Evolutionary conservation across 2,888 invertebrate genomes (phyloP), one percentile per base, ranked within the genome.

Genomic region (Patella ulyssiponensis): DNA sequence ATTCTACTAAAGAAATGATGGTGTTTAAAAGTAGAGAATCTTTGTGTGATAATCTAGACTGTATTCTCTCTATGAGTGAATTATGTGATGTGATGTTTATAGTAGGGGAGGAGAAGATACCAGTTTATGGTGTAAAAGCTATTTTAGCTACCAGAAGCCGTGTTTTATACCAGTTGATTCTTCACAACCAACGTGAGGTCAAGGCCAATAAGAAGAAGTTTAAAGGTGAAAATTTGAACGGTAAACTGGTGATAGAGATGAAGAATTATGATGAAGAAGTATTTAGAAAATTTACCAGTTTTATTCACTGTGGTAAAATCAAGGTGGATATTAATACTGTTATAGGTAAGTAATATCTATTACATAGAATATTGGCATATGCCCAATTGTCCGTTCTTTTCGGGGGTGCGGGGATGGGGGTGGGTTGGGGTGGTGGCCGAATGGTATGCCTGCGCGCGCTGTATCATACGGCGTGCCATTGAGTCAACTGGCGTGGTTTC

Each of bases 291-390:
- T 64, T 64, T 20, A 64, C 23, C 3, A 64, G 64, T 64, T 64
- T 64, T 64, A 64, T 64, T 64, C 64, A 64, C 64, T 64, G 64
- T 64, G 64, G 64, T 64, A 64, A 64, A 64, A 23, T 64, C 23
- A 64, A 64, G 23, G 64, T 64, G 23, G 64, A 64, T 20, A 23
- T 64, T 4, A 2, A 12, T 23, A 23, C 64, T 23, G 64, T 64
- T 64, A 64, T 64, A 64, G 64, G 64, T 64, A 64, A 11, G 23
- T 64, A 56, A 17, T 7, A 17, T n/a, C 12, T 56, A 56, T 56
- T n/a, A 56, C 14, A 17, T 56, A 3, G 5, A 56, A 56, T 56
- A 56, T 5, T 33, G 44, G 9, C 44, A 44, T 44, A 44, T 44
- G 9, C 7, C 9, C 44, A 5, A 44, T n/a, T n/a, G n/a, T n/a